Conservation (phyloP, 2,888 invertebrate species). For the Hecatera dysodea region DNA sequence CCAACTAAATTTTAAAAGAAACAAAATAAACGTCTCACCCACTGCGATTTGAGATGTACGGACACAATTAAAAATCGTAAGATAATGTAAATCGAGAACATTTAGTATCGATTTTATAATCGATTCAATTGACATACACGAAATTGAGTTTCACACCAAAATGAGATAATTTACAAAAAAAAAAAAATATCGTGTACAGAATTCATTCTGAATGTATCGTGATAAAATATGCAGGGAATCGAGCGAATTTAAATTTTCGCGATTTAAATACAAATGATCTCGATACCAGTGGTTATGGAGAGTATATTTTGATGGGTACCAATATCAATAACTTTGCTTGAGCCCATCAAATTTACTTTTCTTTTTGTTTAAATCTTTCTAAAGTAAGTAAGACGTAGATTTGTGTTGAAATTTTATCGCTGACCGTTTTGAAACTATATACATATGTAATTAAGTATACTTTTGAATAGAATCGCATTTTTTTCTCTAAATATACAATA, state of each 20-base stretch:
- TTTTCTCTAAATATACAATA: not conserved
- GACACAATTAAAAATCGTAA: slow-evolving; percentile 70
- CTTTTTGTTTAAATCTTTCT: not conserved
- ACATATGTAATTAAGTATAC: no score
- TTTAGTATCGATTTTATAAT: slow-evolving; percentile 75
- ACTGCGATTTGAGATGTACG: slow-evolving; percentile 54
- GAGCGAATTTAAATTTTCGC: slow-evolving; percentile 50
- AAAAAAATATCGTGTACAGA: slow-evolving; percentile 53
- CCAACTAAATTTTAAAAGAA: slow-evolving; percentile 44
- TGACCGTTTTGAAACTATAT: no score
- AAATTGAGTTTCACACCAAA: slow-evolving; percentile 75
- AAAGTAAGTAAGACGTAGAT: not conserved
- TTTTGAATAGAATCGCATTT: not conserved
- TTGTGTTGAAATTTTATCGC: not conserved
- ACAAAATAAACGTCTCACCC: slow-evolving; percentile 45
- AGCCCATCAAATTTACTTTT: not conserved
- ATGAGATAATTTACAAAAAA: slow-evolving; percentile 67
- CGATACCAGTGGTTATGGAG: slow-evolving; percentile 15
- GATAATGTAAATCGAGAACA: slow-evolving; percentile 77
- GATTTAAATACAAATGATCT: slow-evolving; percentile 49
- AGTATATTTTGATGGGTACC: slow-evolving; percentile 22
- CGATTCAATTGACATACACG: slow-evolving; percentile 73
- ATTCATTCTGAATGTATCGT: slow-evolving; percentile 53
- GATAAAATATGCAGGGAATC: slow-evolving; percentile 56
- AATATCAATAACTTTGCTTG: slow-evolving; percentile 33